Percentiles rank a stretch among this genome's conserved stretches.
Evolutionary conservation across 2,797 vertebrate species (phyloP).

Genomic region (Melanotaenia maccullochi): DNA sequence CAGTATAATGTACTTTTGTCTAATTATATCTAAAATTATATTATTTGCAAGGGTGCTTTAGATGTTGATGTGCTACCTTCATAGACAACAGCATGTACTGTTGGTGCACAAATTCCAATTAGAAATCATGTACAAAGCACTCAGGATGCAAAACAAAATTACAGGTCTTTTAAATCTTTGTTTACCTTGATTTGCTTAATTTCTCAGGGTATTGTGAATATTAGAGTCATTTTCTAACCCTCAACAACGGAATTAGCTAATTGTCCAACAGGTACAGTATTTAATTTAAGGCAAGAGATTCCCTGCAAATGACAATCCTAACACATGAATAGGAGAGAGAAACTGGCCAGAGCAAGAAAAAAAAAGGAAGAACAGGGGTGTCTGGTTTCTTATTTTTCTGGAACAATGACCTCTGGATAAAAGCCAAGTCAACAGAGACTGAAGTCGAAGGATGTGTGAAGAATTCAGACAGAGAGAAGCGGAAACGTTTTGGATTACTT

Average conservation of each 20-base stretch:
- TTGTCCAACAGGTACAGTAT: not conserved
- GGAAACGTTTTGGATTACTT: constrained; percentile 50
- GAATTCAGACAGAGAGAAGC: constrained; percentile 45
- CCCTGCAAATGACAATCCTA: constrained; percentile 66
- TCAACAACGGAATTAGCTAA: constrained; percentile 1
- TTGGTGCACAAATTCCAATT: constrained; percentile 11
- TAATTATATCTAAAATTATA: constrained; percentile 13
- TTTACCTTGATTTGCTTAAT: constrained; percentile 24
- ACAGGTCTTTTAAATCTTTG: constrained; percentile 20
- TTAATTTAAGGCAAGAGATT: constrained; percentile 29
- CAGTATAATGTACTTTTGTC: constrained; percentile 31
- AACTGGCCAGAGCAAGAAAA: constrained; percentile 26
- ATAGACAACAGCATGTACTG: constrained; percentile 37
- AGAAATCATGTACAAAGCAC: constrained; percentile 16
- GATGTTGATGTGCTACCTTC: constrained; percentile 6
- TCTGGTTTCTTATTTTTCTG: constrained; percentile 70
- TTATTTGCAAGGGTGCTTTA: constrained; percentile 35
- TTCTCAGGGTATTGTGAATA: constrained; percentile 70
- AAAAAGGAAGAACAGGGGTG: constrained; percentile 36
- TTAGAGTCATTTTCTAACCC: constrained; percentile 5
- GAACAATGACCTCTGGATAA: constrained; percentile 65
- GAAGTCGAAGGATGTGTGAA: constrained; percentile 58
- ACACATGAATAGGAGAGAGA: constrained; percentile 40
- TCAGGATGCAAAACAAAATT: constrained; percentile 35
- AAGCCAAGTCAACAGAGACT: constrained; percentile 58